Evolutionary conservation across 2,113 vertebrate species (phyloP), one percentile per base, ranked within the genome.

Genomic region (Mugil cephalus): DNA sequence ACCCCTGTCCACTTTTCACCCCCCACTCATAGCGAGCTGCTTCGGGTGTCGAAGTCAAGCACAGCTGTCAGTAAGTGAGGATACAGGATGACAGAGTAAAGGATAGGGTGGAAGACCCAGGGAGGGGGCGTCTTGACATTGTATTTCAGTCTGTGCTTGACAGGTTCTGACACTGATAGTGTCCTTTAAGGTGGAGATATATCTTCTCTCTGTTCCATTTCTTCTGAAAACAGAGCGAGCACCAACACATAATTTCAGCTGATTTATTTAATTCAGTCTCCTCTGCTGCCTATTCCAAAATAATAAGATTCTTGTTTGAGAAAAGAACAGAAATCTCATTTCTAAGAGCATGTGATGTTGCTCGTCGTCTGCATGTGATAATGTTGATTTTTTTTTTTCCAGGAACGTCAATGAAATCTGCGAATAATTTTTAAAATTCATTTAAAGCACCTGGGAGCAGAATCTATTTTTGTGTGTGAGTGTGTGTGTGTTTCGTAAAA

Each of bases 91-190:
- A 75, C 52, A 75, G 50, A 67, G 63, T 35, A 55, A 80, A 47
- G 24, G 52, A 12, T 17, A 1, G 46, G 42, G 3, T 34, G 9
- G 40, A 40, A 24, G 21, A n/a, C n/a, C n/a, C 24, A 3, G 4
- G 30, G 35, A 40, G 58, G 24, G 15, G 55, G 64, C 70, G n/a
- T n/a, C n/a, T n/a, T 74, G 74, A 84, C 77, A 75, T 72, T 81
- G 73, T 74, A 55, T 77, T 83, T 70, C 73, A 85, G 64, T 85
- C 76, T 74, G 53, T 7, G 40, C 67, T n/a, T 83, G 74, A 73
- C 80, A 81, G 8, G 42, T 24, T 35, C 58, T 73, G 47, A 63
- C 60, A 76, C 39, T 58, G 72, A 84, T 64, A 70, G 45, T 42
- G 53, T 60, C 56, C 60, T 43, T 59, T 70, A 64, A 77, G 69